These are phyloP conservation scores for Picus viridis DNA, from an alignment of 2,797 vertebrate genomes.

Conservation along the genomic window DNA sequence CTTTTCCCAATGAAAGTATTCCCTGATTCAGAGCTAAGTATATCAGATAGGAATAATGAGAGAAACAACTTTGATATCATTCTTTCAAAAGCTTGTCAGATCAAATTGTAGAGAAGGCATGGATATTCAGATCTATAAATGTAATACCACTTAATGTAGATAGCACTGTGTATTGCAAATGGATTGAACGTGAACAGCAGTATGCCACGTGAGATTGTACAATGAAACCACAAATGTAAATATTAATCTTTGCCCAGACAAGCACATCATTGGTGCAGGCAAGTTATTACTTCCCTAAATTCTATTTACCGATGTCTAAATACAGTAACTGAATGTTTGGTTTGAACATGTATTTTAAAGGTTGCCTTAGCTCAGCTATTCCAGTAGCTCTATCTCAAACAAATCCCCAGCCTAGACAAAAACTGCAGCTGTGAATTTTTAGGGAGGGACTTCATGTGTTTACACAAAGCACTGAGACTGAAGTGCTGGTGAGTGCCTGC, in stretches of 20 bases:
- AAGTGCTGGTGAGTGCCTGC: neutral
- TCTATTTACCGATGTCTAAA: conserved; percentile 42
- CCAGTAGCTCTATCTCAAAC: neutral
- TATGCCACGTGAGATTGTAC: neutral
- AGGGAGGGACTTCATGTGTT: neutral
- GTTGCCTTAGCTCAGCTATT: conserved; percentile 50
- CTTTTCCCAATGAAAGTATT: no score
- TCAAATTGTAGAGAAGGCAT: neutral
- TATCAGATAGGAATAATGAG: neutral
- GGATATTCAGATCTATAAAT: neutral
- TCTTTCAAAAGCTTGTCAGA: neutral
- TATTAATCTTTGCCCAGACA: conserved; percentile 47
- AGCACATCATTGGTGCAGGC: conserved; percentile 15
- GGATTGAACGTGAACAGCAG: neutral
- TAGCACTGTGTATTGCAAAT: neutral
- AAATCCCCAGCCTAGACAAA: conserved; percentile 27
- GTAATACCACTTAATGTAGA: neutral
- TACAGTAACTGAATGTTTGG: conserved; percentile 53
- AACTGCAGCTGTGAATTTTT: conserved; percentile 7
- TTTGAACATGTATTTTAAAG: conserved; percentile 39
- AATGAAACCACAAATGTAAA: conserved; percentile 54
- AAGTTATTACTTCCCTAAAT: conserved; percentile 43
- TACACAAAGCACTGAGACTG: neutral
- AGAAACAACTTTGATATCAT: neutral
- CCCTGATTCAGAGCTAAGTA: neutral